These are phyloP conservation scores for Orientallactaga bullata DNA, from an alignment of 2,113 vertebrate genomes.

Conservation along the genomic window DNA sequence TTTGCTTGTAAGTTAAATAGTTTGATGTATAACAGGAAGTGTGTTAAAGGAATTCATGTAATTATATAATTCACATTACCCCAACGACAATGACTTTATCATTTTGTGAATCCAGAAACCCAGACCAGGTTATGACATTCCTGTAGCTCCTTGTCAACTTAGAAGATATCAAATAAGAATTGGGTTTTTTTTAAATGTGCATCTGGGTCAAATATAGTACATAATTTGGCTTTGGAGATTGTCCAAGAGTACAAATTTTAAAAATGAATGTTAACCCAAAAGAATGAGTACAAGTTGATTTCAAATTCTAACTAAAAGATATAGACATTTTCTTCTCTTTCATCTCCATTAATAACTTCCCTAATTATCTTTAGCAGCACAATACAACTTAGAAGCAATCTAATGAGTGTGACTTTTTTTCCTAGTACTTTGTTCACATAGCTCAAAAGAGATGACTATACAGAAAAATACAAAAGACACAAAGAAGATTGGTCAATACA, in stretches of 20 bases:
- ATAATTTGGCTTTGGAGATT: background rate
- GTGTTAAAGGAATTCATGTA: background rate
- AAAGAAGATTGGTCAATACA: conserved; percentile 24
- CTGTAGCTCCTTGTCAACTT: background rate
- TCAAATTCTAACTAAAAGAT: conserved; percentile 3
- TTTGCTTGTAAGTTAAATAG: background rate
- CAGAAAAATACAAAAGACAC: conserved; percentile 55
- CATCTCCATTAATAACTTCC: background rate
- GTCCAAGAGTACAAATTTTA: background rate
- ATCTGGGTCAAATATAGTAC: background rate
- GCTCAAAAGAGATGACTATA: conserved; percentile 29
- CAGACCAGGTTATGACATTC: background rate
- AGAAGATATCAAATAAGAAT: conserved; percentile 12
- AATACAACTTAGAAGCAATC: background rate
- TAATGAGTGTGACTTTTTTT: background rate
- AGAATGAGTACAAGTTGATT: background rate
- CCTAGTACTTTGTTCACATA: conserved; percentile 37
- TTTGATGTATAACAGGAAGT: background rate
- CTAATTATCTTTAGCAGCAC: conserved; percentile 1
- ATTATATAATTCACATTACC: conserved; percentile 22
- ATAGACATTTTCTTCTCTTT: conserved; percentile 2
- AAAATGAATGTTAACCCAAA: background rate
- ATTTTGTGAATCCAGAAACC: background rate
- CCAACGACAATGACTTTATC: conserved; percentile 3
- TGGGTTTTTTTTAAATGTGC: background rate